A percentile compares a stretch with the other conserved stretches of the same genome.
Conservation (phyloP, 2,113 vertebrate species). For the Tragulus kanchil region DNA sequence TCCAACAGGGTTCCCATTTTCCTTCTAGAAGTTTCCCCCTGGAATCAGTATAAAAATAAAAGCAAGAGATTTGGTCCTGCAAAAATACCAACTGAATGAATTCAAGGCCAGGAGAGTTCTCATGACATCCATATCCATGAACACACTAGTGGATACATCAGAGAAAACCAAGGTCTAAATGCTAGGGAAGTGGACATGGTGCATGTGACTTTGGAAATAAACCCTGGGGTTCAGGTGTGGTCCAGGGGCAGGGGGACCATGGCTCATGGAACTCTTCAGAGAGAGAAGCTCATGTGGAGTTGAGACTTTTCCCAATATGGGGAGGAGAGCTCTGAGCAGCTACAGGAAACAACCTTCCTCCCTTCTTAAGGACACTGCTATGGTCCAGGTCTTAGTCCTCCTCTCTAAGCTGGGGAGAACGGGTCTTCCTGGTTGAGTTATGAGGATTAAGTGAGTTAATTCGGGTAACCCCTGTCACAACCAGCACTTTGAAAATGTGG, state of each 20-base stretch:
- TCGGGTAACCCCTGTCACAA: background rate
- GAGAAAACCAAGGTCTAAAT: background rate
- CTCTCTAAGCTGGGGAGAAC: too few species aligned
- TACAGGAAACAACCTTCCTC: background rate
- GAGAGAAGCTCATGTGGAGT: background rate
- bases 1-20: background rate
- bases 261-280: accelerated
- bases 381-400: background rate
- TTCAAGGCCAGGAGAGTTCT: background rate
- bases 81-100: background rate
- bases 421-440: background rate
- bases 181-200: background rate
- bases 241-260: background rate
- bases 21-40: background rate
- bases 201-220: background rate
- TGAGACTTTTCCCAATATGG: too few species aligned
- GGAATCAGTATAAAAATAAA: background rate
- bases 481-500: too few species aligned
- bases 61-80: background rate
- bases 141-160: background rate
- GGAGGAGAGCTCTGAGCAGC: too few species aligned
- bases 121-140: background rate
- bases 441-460: background rate
- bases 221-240: accelerated
- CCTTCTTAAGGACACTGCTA: background rate